Evolutionary conservation across 2,888 invertebrate genomes (phyloP).

Genomic region (Trichacis sp.): DNA sequence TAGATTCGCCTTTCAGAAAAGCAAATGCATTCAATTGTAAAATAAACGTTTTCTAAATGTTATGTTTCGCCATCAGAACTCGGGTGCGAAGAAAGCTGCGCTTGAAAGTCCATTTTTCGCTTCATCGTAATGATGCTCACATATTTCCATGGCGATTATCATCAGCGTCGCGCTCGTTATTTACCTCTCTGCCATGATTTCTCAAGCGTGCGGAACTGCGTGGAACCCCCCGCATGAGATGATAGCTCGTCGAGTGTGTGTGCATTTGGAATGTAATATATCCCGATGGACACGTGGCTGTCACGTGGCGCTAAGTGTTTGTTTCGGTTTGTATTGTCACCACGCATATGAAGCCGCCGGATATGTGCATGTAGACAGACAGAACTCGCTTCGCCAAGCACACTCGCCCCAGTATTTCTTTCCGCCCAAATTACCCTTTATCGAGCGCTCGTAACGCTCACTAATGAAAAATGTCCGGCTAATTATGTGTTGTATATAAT

Average conservation of each 20-base stretch:
- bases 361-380: slow-evolving; percentile 31
- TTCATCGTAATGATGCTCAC: slow-evolving; percentile 16
- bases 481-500: too few species aligned
- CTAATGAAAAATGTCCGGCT: neutral
- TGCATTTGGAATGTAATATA: slow-evolving; percentile 68
- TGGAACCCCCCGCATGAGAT: too few species aligned
- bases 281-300: slow-evolving; percentile 71
- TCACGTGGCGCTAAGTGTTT: slow-evolving; percentile 68
- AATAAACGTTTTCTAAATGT: too few species aligned
- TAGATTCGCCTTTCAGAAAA: neutral
- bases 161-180: slow-evolving; percentile 29
- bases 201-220: slow-evolving; percentile 25
- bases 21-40: too few species aligned
- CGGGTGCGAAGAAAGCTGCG: neutral
- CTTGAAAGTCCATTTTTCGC: too few species aligned
- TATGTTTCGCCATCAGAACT: too few species aligned
- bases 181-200: slow-evolving; percentile 34
- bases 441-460: too few species aligned
- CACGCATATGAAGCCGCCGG: slow-evolving; percentile 58
- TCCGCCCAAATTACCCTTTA: slow-evolving; percentile 41
- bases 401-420: neutral
- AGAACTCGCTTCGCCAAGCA: slow-evolving; percentile 22
- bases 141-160: slow-evolving; percentile 7
- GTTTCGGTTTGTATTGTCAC: slow-evolving; percentile 70
- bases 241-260: slow-evolving; percentile 66